Base-by-base conservation (phyloP, 2,888 invertebrate genomes). In the Aricia artaxerxes region DNA sequence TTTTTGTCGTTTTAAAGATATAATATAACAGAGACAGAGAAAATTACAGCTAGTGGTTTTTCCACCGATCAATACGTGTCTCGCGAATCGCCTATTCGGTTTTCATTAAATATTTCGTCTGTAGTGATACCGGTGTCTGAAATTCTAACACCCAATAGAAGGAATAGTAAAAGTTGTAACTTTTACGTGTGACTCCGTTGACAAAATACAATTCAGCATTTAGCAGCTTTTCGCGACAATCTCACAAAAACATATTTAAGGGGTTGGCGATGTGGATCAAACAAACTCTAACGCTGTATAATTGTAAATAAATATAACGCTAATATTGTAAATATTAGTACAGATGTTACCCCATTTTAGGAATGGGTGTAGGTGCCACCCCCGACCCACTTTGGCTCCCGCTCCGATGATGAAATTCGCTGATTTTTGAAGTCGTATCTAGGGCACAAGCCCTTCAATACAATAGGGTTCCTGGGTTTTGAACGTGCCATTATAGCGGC, bases 371-470 rank as follows among this genome's bases (percentile, higher is more conserved):
- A 7, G 75, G 75, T 31, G 75, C 49, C 49, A 49, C 24, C 75
- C 44, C 49, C 11, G 75, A 75, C 75, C 49, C 4, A 75, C 11
- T 49, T 73, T n/a, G 49, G 73, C n/a, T 40, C 73, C 75, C 31
- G 75, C 53, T 53, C 75, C 16, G n/a, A 53, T 75, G 53, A 53
- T 75, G 53, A 49, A 75, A 53, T 75, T 75, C 31, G 75, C 75
- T 75, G 53, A 75, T 75, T 75, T 75, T 75, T 75, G 24, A 75
- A 75, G 53, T 75, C 75, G 75, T 53, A 75, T 75, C 75, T 75
- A 49, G 53, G 75, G 75, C 53, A 31, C 31, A 75, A 31, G 49
- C 75, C 53, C 75, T 75, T 75, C 53, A 75, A 75, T 75, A 53
- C 75, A 53, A 73, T 73, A 73, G 6, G 44, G 73, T 38, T 49